phyloP scores from a whole-genome alignment of 2,113 vertebrate species.

The Colinus virginianus region DNA sequence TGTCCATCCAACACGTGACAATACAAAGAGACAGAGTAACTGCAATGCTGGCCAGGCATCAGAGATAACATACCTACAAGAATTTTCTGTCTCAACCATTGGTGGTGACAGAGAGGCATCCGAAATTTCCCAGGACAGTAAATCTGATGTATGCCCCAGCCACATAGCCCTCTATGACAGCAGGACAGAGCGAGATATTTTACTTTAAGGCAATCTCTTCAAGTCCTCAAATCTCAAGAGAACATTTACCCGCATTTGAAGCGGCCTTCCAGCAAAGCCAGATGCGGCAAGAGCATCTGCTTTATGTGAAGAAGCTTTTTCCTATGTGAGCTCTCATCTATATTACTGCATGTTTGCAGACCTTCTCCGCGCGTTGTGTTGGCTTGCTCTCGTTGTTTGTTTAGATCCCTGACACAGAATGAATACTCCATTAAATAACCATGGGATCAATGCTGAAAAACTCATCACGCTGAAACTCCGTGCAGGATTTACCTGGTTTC shows the following conservation, averaged over 20 bases:
- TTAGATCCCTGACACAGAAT: neutral
- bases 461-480: neutral
- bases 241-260: neutral
- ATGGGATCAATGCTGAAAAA: neutral
- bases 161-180: accelerated
- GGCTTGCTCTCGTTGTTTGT: neutral
- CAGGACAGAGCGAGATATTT: neutral
- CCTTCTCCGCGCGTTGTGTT: neutral
- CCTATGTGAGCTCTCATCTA: neutral
- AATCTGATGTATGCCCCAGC: neutral
- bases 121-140: neutral
- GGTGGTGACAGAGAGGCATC: neutral
- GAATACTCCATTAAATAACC: constrained; percentile 18
- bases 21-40: neutral
- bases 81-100: neutral
- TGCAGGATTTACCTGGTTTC: constrained; percentile 4
- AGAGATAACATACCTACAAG: neutral
- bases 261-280: constrained; percentile 9
- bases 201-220: neutral
- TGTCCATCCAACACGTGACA: neutral
- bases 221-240: neutral
- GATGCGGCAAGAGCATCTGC: neutral
- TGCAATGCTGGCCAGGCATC: neutral
- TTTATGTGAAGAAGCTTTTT: neutral
- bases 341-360: neutral